A percentile compares a stretch with the other conserved stretches of the same genome.
phyloP scores from a whole-genome alignment of 2,888 invertebrate species.

The Philhelius pedissequus region DNA sequence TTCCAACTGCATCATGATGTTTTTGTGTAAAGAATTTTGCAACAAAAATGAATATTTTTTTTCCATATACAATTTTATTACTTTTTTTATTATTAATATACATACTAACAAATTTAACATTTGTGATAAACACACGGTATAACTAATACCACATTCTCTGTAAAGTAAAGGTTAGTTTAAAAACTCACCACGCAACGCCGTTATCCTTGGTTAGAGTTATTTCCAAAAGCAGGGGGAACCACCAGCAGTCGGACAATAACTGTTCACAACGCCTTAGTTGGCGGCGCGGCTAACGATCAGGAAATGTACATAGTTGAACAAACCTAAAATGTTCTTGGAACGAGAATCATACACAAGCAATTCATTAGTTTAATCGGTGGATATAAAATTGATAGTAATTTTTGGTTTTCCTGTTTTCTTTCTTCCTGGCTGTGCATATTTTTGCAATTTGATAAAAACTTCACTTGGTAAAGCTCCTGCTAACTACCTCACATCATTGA shows the following conservation, averaged over 20 bases:
- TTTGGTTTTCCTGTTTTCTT: slow-evolving; percentile 56
- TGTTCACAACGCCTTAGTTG: not conserved
- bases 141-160: not conserved
- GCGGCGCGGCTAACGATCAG: not conserved
- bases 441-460: slow-evolving; percentile 14
- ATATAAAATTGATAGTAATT: slow-evolving; percentile 15
- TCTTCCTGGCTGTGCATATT: slow-evolving; percentile 43
- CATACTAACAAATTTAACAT: not conserved
- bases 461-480: slow-evolving; percentile 60
- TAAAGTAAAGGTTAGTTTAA: not conserved
- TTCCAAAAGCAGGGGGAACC: not conserved
- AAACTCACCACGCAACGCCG: slow-evolving; percentile 1
- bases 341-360: slow-evolving; percentile 51
- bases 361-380: slow-evolving; percentile 43
- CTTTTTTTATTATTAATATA: not conserved
- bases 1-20: too few species aligned
- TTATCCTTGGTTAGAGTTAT: not conserved
- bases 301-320: not conserved
- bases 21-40: too few species aligned
- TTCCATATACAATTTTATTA: not conserved
- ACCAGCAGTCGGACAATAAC: not conserved
- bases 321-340: slow-evolving; percentile 21
- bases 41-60: too few species aligned
- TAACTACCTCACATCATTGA: slow-evolving; percentile 58
- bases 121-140: not conserved